Evolutionary conservation across 2,888 invertebrate species (phyloP).

Genomic region (Poecilus cupreus): DNA sequence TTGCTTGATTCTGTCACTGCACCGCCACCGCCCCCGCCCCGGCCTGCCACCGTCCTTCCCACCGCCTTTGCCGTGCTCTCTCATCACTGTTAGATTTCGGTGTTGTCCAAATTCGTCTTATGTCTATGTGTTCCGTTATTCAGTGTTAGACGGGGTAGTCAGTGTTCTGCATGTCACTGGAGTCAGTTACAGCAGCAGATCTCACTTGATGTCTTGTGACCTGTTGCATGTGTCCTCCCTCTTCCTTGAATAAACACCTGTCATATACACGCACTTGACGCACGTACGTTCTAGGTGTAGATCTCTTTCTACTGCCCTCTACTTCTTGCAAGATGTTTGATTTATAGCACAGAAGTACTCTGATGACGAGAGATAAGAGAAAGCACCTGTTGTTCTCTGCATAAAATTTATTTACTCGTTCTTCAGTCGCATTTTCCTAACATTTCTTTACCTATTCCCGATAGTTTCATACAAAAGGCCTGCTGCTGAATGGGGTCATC

Average conservation of each 20-base stretch:
- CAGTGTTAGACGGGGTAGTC: conserved; percentile 28
- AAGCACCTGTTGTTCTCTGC: conserved; percentile 6
- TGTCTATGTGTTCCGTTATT: conserved; percentile 24
- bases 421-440: background rate
- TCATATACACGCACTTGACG: conserved; percentile 7
- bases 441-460: background rate
- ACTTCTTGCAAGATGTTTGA: conserved; percentile 38
- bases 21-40: conserved; percentile 1
- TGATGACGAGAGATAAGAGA: conserved; percentile 11
- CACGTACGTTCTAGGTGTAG: conserved; percentile 31
- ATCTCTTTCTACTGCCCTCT: background rate
- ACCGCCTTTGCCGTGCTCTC: conserved; percentile 10
- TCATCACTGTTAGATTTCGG: conserved; percentile 11
- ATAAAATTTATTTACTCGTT: background rate
- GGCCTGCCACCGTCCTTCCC: conserved; percentile 8
- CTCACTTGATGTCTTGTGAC: too few species aligned
- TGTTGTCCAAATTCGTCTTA: background rate
- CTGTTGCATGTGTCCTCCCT: conserved; percentile 18
- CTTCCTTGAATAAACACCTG: background rate
- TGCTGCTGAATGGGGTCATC: too few species aligned
- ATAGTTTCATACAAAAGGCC: background rate
- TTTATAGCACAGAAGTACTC: conserved; percentile 18
- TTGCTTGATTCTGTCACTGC: conserved; percentile 8
- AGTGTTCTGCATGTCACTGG: conserved; percentile 24
- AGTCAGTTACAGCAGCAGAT: background rate